These are phyloP conservation scores for Globia sparganii DNA, from an alignment of 2,888 invertebrate genomes.

Conservation along the genomic window DNA sequence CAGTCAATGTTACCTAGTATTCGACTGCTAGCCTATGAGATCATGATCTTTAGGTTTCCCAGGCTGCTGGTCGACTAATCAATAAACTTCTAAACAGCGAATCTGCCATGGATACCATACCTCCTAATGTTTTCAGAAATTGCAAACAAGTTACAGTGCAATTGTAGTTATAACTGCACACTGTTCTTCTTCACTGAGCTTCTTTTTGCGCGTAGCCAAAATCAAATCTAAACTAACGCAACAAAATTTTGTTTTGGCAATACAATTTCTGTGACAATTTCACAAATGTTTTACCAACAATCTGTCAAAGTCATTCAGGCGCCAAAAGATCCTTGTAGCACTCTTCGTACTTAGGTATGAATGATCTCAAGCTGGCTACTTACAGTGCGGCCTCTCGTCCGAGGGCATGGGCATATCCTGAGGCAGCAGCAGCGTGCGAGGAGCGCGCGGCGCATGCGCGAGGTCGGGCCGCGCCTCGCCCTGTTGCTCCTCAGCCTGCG, in stretches of 20 bases:
- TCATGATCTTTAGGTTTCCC: neutral
- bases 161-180: neutral
- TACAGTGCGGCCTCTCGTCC: conserved; percentile 94
- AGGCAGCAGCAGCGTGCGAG: conserved; percentile 90
- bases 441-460: conserved; percentile 84
- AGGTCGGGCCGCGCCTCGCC: conserved; percentile 71
- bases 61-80: neutral
- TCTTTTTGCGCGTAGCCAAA: too few species aligned
- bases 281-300: neutral
- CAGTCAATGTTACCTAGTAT: neutral
- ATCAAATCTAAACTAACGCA: neutral
- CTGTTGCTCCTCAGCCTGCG: conserved; percentile 79
- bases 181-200: too few species aligned
- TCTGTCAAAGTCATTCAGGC: neutral
- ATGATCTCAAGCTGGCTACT: conserved; percentile 78
- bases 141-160: neutral
- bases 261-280: too few species aligned
- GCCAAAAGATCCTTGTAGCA: neutral
- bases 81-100: neutral
- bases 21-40: neutral
- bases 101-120: neutral
- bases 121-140: neutral
- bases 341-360: neutral
- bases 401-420: conserved; percentile 88
- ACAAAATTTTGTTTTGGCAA: neutral